phyloP scores from a whole-genome alignment of 2,888 invertebrate species.

The Embidobia sp. region DNA sequence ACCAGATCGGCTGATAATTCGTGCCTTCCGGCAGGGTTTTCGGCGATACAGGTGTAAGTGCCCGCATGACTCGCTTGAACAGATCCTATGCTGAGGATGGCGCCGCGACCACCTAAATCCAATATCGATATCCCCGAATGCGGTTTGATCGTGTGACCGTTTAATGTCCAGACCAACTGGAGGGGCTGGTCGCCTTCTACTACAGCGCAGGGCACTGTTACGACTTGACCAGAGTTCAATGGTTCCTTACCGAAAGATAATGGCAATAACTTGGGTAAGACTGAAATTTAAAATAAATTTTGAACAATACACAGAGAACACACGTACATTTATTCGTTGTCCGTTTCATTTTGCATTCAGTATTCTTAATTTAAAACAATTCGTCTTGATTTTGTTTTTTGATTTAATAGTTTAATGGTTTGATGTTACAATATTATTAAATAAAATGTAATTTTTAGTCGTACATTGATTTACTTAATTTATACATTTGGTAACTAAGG shows the following conservation, averaged over 20 bases:
- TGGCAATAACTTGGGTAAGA: conserved; percentile 79
- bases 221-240: conserved; percentile 84
- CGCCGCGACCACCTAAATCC: conserved; percentile 86
- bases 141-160: conserved; percentile 79
- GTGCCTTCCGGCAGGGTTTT: conserved; percentile 83
- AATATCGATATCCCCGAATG: conserved; percentile 83
- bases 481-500: too few species aligned
- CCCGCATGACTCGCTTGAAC: conserved; percentile 84
- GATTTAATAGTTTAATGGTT: too few species aligned
- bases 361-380: too few species aligned
- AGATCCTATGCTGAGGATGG: conserved; percentile 84
- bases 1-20: conserved; percentile 83
- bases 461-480: too few species aligned
- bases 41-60: conserved; percentile 84
- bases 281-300: conserved; percentile 72
- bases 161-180: conserved; percentile 85
- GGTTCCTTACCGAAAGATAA: conserved; percentile 85
- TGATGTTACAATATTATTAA: too few species aligned
- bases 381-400: too few species aligned
- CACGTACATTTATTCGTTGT: neutral
- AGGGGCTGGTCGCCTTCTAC: conserved; percentile 86
- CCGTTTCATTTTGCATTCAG: neutral
- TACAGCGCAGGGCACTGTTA: conserved; percentile 84
- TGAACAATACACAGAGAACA: conserved; percentile 19
- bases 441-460: too few species aligned